phyloP scores from a whole-genome alignment of 2,888 invertebrate species.

The Subacronicta megacephala region DNA sequence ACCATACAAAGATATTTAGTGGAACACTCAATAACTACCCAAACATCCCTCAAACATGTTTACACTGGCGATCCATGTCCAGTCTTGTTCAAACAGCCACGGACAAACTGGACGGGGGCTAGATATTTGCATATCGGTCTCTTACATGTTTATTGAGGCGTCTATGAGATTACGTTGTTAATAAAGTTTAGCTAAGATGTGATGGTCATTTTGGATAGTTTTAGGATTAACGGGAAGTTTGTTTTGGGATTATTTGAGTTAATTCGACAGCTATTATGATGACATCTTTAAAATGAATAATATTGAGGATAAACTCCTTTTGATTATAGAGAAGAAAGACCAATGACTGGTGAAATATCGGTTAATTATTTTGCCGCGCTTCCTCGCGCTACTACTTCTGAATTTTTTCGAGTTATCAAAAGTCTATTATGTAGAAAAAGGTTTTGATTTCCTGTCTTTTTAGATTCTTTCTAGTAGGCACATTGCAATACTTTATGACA shows the following conservation, averaged over 20 bases:
- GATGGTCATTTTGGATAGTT: conserved; percentile 48
- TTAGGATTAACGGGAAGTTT: conserved; percentile 16
- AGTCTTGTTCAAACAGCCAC: conserved; percentile 48
- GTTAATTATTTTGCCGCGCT: no score
- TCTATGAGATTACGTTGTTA: conserved; percentile 58
- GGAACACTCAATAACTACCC: conserved; percentile 49
- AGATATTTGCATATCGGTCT: conserved; percentile 66
- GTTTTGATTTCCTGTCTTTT: no score
- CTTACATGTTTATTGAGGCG: conserved; percentile 63
- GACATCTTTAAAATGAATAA: no score
- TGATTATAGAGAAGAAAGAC: no score
- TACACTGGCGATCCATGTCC: conserved; percentile 58
- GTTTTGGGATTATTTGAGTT: conserved; percentile 11
- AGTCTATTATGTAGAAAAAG: no score
- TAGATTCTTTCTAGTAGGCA: no score
- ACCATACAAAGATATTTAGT: conserved; percentile 49
- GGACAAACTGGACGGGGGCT: conserved; percentile 50
- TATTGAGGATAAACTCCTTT: no score
- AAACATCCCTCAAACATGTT: conserved; percentile 48
- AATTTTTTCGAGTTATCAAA: no score
- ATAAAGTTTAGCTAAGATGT: conserved; percentile 50
- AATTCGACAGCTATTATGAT: conserved; percentile 2
- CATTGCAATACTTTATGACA: no score
- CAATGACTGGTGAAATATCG: no score
- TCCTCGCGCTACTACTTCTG: no score